These are phyloP conservation scores for Dipodomys spectabilis DNA, from an alignment of 2,113 vertebrate species.

Conservation along the genomic window DNA sequence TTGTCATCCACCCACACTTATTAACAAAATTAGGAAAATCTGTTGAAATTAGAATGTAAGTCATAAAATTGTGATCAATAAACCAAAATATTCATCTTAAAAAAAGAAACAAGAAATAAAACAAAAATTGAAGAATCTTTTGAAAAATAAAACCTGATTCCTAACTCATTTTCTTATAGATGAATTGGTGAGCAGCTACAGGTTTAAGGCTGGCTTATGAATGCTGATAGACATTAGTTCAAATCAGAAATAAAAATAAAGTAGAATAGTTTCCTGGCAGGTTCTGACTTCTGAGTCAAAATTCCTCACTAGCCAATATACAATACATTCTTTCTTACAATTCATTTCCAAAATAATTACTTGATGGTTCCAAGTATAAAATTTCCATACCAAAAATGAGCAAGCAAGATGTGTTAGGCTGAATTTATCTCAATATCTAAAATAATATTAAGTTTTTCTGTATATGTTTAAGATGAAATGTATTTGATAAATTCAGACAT, in stretches of 20 bases:
- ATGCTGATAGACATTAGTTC: rapidly evolving
- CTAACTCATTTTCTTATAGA: neutral
- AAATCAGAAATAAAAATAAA: neutral
- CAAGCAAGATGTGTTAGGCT: neutral
- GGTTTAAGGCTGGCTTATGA: neutral
- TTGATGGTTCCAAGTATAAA: neutral
- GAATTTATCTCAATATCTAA: neutral
- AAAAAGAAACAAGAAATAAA: neutral
- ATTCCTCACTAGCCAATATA: neutral
- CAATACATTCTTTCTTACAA: neutral
- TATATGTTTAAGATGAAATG: neutral
- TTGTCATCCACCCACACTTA: rapidly evolving
- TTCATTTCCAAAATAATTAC: constrained; percentile 6
- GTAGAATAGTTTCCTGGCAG: neutral
- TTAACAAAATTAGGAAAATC: neutral
- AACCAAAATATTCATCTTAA: neutral
- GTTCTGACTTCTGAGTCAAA: neutral
- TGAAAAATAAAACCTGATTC: neutral
- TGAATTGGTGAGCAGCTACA: neutral
- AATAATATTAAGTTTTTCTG: neutral
- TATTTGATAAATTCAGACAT: constrained; percentile 33
- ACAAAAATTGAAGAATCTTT: neutral
- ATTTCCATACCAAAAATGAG: neutral
- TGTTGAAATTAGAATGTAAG: neutral
- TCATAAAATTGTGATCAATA: neutral